A percentile compares a stretch with the other conserved stretches of the same genome.
phyloP scores from a whole-genome alignment of 2,888 invertebrate genomes.

The Sussaba pulchella region DNA sequence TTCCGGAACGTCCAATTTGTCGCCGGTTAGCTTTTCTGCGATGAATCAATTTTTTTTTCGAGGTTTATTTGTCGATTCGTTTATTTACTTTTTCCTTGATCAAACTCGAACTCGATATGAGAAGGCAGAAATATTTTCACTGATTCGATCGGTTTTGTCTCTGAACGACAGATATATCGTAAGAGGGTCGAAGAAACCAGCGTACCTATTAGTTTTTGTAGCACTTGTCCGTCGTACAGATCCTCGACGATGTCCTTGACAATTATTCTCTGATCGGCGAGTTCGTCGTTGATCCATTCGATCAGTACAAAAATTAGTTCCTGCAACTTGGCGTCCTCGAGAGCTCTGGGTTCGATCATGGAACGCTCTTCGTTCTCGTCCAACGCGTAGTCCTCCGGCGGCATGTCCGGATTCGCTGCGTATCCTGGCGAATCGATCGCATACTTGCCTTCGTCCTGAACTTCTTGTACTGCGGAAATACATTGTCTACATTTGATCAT shows the following conservation, averaged over 20 bases:
- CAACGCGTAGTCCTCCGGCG: constrained; percentile 96
- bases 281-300: constrained; percentile 99
- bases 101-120: no score
- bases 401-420: constrained; percentile 93
- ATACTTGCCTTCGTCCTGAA: constrained; percentile 97
- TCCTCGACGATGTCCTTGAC: constrained; percentile 98
- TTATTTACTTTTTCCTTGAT: no score
- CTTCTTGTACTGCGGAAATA: constrained; percentile 93
- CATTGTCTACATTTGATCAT: no score
- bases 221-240: constrained; percentile 97
- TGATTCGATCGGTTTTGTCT: no score
- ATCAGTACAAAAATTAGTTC: constrained; percentile 94
- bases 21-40: constrained; percentile 93
- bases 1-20: constrained; percentile 97
- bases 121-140: no score
- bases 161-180: no score
- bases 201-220: constrained; percentile 88
- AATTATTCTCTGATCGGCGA: constrained; percentile 98
- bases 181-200: neutral
- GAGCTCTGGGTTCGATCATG: constrained; percentile 95
- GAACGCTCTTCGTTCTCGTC: constrained; percentile 99
- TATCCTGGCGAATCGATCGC: constrained; percentile 99
- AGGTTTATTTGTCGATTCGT: constrained; percentile 2
- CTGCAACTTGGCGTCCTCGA: constrained; percentile 93
- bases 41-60: constrained; percentile 5